Base-by-base conservation (phyloP, 2,113 vertebrate genomes). In the Callospermophilus lateralis region DNA sequence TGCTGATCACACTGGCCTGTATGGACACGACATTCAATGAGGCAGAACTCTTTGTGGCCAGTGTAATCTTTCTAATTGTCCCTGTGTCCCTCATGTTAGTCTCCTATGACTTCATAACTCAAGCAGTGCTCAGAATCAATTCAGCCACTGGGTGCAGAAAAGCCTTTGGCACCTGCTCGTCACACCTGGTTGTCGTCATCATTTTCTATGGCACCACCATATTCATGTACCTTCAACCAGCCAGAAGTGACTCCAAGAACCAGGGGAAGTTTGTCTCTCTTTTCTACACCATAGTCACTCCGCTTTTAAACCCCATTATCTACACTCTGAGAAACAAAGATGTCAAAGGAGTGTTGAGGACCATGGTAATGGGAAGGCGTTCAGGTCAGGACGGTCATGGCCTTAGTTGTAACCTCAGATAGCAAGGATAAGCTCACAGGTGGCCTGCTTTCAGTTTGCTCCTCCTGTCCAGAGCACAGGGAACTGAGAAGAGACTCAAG, bases 1-100 rank as follows among this genome's bases (percentile, higher is more conserved):
- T 97, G 45, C 77, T 97, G n/a, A 92, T 95, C 28, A 96, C 96
- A 55, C 77, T 97, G 37, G 97, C 94, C 32, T 97, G 97, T 55
- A 93, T 70, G 72, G 92, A 97, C 65, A 97, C 84, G 6, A 88
- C 93, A 24, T 37, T 97, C 37, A 97, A 96, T 4, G 97, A 97
- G 39, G 89, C 53, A n/a, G 84, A 96, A 42, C 89, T 98, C 32
- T 95, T 97, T 22, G 58, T 94, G 63, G 93, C 89, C 42, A 97
- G 92, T 78, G 92, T 95, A 20, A 61, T 97, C 73, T 97, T 97
- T 76, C 80, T 97, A 3, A 11, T 95, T 68, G 45, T 93, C 4
- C 88, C 94, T 6, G 42, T 97, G 72, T 80, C 92, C 30, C 78
- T 95, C 63, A 97, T 96, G 32, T 37, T 96, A 34, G 20, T 94